These are phyloP conservation scores for Epsilonema sp. DNA, from an alignment of 2,888 invertebrate genomes.

Conservation along the genomic window DNA sequence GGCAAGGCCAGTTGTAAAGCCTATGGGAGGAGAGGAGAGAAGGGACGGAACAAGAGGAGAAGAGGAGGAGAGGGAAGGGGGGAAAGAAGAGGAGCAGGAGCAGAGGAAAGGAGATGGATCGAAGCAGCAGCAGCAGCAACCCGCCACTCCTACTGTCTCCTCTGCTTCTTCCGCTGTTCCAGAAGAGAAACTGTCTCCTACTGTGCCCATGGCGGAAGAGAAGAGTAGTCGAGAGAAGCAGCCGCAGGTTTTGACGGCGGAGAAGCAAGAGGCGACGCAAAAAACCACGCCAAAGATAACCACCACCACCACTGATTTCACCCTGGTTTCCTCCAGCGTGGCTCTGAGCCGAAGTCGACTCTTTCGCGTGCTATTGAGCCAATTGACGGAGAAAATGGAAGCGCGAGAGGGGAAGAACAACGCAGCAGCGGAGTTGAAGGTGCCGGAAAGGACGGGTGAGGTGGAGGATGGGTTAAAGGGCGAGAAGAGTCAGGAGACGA, in stretches of 20 bases:
- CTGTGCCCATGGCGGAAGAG: neutral
- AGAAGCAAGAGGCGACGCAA: no score
- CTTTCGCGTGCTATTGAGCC: no score
- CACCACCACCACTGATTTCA: no score
- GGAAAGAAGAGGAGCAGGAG: neutral
- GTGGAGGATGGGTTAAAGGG: neutral
- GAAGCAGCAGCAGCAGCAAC: neutral
- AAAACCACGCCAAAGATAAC: no score
- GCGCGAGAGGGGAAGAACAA: neutral
- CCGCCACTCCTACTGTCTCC: neutral
- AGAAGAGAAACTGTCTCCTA: neutral
- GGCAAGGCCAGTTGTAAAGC: neutral
- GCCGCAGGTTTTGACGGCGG: neutral
- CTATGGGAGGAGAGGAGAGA: neutral
- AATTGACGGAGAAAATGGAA: neutral
- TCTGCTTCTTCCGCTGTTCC: no score
- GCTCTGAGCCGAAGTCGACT: no score
- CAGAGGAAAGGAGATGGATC: neutral
- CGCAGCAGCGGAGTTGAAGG: neutral
- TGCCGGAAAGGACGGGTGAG: neutral
- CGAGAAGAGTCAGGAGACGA: neutral
- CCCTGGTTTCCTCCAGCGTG: no score
- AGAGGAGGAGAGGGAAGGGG: neutral
- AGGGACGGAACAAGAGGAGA: neutral
- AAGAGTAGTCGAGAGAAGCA: neutral